Evolutionary conservation across 2,113 vertebrate genomes (phyloP), one percentile per base, ranked within the genome.

Genomic region (Tachysurus fulvidraco): DNA sequence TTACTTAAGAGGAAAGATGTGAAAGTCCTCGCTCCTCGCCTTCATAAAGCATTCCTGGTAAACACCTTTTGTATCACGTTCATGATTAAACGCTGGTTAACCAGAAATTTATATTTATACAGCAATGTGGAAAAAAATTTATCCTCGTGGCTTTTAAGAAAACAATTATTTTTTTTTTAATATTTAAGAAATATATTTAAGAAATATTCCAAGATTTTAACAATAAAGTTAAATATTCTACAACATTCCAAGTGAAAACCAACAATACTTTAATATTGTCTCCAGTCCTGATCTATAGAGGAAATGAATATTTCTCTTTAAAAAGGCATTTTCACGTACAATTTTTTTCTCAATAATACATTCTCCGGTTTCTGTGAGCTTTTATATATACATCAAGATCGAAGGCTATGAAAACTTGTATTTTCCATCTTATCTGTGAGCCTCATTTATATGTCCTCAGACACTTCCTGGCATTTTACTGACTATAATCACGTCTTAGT

Each of bases 21-120:
- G 30, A 89, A 81, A 82, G 77, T 87, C 16, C 85, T 87, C 10
- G 67, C 83, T 46, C 54, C 80, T 82, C 55, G 59, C 12, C 50
- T 50, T 85, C 80, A 81, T 52, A 81, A 17, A 87, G 30, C 11
- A 14, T 57, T 87, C 16, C 77, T 67, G 67, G 88, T 89, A 89
- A 89, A 50, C 67, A 36, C 52, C 57, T 76, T 76, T 4, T 55
- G 50, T 78, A 55, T 36, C 2, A 30, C 13, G 52, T 71, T 71
- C 28, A 55, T 55, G 9, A 69, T 9, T 83, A 30, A 69, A 46
- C 21, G 1, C 44, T 74, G 10, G 17, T 41, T 23, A 73, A 44
- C 44, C 41, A 41, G 21, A 46, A 46, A n/a, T 10, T 1, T 2
- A 11, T 69, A 50, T 13, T 30, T 21, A 76, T 59, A 76, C 30